Conservation (phyloP, 2,113 vertebrate species). For the Regulus satrapa region DNA sequence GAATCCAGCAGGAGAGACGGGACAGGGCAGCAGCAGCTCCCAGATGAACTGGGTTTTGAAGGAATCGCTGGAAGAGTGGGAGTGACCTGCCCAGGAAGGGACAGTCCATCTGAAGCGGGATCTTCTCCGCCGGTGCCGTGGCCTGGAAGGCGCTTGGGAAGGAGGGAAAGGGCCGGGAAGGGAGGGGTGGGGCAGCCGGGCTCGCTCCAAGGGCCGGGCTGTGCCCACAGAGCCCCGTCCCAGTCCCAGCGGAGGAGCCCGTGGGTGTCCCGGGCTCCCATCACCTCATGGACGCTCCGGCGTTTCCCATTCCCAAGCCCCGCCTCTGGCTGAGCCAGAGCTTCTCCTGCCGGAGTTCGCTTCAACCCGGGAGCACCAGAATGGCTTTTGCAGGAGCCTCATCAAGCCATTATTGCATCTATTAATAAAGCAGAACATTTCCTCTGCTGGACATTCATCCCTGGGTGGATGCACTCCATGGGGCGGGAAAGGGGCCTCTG, state of each 20-base stretch:
- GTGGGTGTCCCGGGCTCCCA: neutral
- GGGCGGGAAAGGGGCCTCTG: neutral
- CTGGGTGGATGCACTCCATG: neutral
- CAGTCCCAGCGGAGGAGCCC: neutral
- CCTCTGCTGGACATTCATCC: neutral
- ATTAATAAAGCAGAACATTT: constrained; percentile 46
- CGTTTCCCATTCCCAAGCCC: neutral
- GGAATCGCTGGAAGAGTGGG: accelerated
- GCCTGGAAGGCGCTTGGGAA: neutral
- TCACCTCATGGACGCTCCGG: accelerated
- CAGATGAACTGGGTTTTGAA: accelerated
- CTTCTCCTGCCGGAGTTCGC: neutral
- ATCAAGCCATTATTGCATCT: neutral
- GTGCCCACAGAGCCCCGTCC: neutral
- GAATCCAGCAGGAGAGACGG: accelerated
- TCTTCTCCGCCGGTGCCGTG: neutral
- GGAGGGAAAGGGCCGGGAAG: neutral
- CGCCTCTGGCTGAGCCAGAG: neutral
- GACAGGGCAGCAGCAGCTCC: neutral
- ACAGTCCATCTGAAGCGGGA: neutral
- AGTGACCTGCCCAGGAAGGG: neutral
- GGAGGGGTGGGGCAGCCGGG: neutral
- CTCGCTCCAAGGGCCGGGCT: neutral
- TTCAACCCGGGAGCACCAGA: neutral
- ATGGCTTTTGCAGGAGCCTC: constrained; percentile 32